Base-by-base conservation (phyloP, 1,140 invertebrate genomes). In the Campoletis sonorensis region DNA sequence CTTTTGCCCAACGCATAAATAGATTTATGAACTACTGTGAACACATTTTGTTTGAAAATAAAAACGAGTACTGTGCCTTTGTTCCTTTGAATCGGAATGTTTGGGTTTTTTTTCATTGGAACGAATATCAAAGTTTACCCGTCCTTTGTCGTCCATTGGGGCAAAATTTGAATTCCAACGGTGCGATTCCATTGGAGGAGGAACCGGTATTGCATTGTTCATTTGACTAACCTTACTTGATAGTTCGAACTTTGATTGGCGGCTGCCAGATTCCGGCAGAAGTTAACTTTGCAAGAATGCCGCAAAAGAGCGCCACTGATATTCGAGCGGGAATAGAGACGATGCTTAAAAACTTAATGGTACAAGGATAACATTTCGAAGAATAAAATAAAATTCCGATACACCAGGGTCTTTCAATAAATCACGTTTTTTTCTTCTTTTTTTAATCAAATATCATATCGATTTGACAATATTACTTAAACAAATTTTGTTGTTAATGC, bases 401-500 rank as follows among this genome's bases (percentile, higher is more conserved):
- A 5, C 40, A 45, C 27, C 23, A 37, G 7, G 54, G 16, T 61
- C 4, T 4, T 67, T 64, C 64, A 45, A 67, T 79, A 67, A 26
- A 21, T n/a, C 5, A 27, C 16, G 10, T 10, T 70, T 26, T 80
- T 85, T 87, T 88, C 23, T 49, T 26, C 23, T 82, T 85, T 88
- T 82, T 85, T 88, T 87, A 88, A 89, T 90, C 84, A 88, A 86
- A 83, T 81, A 84, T 82, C 81, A 82, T 81, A 79, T 88, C 79
- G 85, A 87, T 89, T 64, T 87, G 87, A 88, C 85, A 88, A 86
- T 85, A 86, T 83, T 84, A 84, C 86, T 79, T 84, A 86, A 87
- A 84, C 84, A 88, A 49, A 33, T 75, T 51, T 45, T 75, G 30
- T 54, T 73, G 71, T 75, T 54, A 30, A 75, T 54, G 72, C 45